Evolutionary conservation across 2,888 invertebrate genomes (phyloP).

Genomic region (Idaea aversata): DNA sequence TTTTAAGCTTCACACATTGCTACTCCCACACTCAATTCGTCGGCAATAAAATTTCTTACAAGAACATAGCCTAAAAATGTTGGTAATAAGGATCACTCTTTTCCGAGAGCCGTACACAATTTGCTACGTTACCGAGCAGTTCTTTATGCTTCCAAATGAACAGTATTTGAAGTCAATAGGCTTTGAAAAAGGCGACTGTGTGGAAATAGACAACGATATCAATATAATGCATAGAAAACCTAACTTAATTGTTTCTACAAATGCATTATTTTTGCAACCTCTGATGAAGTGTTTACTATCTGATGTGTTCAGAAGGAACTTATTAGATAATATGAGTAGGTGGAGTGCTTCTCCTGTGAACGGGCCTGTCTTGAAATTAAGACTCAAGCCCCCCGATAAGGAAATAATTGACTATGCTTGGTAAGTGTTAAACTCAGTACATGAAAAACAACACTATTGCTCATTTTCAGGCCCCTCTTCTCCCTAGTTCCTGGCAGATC

Average conservation of each 20-base stretch:
- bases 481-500: too few relatives aligned
- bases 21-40: background rate
- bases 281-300: slow-evolving; percentile 62
- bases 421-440: slow-evolving; percentile 60
- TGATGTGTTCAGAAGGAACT: slow-evolving; percentile 52
- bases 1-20: background rate
- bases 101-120: slow-evolving; percentile 54
- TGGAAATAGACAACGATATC: slow-evolving; percentile 36
- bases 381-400: slow-evolving; percentile 77
- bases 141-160: slow-evolving; percentile 46
- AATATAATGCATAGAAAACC: slow-evolving; percentile 32
- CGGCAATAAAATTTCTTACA: background rate
- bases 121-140: slow-evolving; percentile 54
- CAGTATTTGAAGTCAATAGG: slow-evolving; percentile 49
- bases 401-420: slow-evolving; percentile 86
- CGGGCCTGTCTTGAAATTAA: slow-evolving; percentile 64
- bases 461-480: too few relatives aligned
- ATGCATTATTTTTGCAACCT: slow-evolving; percentile 58
- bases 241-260: slow-evolving; percentile 41
- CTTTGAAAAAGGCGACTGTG: slow-evolving; percentile 43
- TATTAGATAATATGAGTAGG: slow-evolving; percentile 49
- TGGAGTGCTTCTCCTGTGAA: slow-evolving; percentile 42
- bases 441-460: too few relatives aligned
- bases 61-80: slow-evolving; percentile 47
- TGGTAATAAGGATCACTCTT: slow-evolving; percentile 54